Base-by-base conservation (phyloP, 2,113 vertebrate genomes). In the Gopherus evgoodei region DNA sequence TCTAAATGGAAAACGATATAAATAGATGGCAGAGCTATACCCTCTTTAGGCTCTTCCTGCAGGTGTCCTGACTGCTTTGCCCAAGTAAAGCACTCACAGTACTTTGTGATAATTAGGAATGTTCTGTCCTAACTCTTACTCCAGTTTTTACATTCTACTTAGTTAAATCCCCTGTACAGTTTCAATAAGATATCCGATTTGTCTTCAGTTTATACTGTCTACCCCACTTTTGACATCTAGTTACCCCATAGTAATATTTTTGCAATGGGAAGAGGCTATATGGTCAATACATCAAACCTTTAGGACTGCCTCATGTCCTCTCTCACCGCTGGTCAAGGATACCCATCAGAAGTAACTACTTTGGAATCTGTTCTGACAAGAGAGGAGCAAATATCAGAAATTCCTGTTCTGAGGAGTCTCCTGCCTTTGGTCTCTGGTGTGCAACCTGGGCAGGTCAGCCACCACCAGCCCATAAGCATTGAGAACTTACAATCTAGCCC, bases 361-460 rank as follows among this genome's bases (percentile, higher is more conserved):
- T 52, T 79, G 69, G 42, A 47, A 76, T 44, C 52, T 14, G 6
- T 81, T 2, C 81, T 88, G 81, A 49, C 5, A 72, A 21, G 56
- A 87, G 54, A 90, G 89, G 84, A 35, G 42, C 88, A 86, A 83
- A 42, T 47, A 69, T 49, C n/a, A 22, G 65, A 72, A 72, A n/a
- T 72, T 72, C 75, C 75, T 44, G 65, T 62, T 87, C 93, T 78
- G 84, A 82, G 27, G 76, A 62, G 31, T 65, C 54, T 76, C 85
- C 76, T 87, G 93, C 86, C 82, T 38, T 90, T 95, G 85, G 90
- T 95, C 92, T 95, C 92, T 83, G 47, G 53, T 90, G 79, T 91
- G 92, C 92, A 91, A 89, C 91, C 93, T 92, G 88, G 38, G 35
- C 92, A 96, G 91, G 89, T 12, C 93, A 94, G 57, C 62, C 76